Conservation (phyloP, 2,888 invertebrate genomes). For the Darwinula stevensoni region DNA sequence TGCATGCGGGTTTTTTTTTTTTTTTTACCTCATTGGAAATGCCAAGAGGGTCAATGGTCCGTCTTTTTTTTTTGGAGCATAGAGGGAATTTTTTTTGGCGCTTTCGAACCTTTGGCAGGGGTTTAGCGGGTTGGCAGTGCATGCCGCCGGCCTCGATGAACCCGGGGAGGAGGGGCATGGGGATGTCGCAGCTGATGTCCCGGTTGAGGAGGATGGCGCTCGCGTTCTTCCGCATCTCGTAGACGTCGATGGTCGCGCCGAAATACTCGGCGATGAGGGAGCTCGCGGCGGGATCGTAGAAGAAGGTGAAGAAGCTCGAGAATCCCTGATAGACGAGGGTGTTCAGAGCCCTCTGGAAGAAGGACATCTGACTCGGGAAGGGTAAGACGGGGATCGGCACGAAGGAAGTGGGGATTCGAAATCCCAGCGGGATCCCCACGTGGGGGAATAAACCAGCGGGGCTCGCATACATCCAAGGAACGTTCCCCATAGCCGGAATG, state of each 20-base stretch:
- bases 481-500: too few species aligned
- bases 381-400: conserved; percentile 24
- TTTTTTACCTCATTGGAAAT: too few species aligned
- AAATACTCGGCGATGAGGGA: too few species aligned
- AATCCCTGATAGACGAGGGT: conserved; percentile 16
- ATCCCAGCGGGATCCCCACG: background rate
- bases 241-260: conserved; percentile 1
- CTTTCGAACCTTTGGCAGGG: conserved; percentile 12
- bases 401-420: background rate
- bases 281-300: too few species aligned
- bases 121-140: conserved; percentile 21
- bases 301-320: conserved; percentile 9
- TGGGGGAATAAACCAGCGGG: background rate
- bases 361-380: conserved; percentile 21
- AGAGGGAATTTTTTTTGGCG: too few species aligned
- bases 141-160: conserved; percentile 30
- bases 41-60: too few species aligned
- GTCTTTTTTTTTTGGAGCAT: too few species aligned
- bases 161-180: conserved; percentile 23
- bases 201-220: background rate
- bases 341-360: conserved; percentile 23
- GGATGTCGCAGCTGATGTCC: background rate
- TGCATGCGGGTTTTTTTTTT: too few species aligned
- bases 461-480: too few species aligned
- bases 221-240: conserved; percentile 6